Evolutionary conservation across 2,888 invertebrate genomes (phyloP).

Genomic region (Andrena hattorfiana): DNA sequence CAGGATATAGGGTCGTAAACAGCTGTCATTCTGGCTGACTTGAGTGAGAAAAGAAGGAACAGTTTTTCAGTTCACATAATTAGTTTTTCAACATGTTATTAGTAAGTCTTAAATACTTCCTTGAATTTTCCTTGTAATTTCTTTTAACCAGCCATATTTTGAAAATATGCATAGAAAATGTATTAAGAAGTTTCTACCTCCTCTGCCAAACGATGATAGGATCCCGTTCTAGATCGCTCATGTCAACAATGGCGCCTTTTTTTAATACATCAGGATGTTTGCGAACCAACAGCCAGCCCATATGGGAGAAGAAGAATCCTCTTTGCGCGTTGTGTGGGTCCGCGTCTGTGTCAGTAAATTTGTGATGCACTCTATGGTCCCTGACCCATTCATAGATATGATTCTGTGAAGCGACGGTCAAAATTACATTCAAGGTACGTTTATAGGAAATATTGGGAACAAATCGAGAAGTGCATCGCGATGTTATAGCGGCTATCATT

Average conservation of each 20-base stretch:
- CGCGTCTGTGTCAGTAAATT: constrained; percentile 95
- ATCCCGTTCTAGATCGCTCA: constrained; percentile 94
- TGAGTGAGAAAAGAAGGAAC: background rate
- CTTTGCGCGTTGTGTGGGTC: constrained; percentile 95
- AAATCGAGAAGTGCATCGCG: too few relatives aligned
- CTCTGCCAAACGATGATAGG: constrained; percentile 94
- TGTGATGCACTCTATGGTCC: constrained; percentile 95
- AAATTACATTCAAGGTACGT: background rate
- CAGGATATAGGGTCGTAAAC: background rate
- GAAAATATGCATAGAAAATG: too few relatives aligned
- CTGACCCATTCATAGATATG: constrained; percentile 95
- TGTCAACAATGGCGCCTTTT: constrained; percentile 93
- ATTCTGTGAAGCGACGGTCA: constrained; percentile 87
- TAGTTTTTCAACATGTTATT: too few relatives aligned
- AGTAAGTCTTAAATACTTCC: too few relatives aligned
- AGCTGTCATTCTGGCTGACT: background rate
- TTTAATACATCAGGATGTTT: constrained; percentile 96
- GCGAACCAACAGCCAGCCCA: constrained; percentile 95
- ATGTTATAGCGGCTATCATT: too few relatives aligned
- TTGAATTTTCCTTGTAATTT: too few relatives aligned
- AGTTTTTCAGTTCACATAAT: background rate
- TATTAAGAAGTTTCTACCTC: constrained; percentile 86
- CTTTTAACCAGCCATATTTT: too few relatives aligned
- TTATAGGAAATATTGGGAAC: too few relatives aligned
- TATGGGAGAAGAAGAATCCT: constrained; percentile 98